Evolutionary conservation across 1,140 invertebrate species (phyloP).

Genomic region (Chironomus striatipennis): DNA sequence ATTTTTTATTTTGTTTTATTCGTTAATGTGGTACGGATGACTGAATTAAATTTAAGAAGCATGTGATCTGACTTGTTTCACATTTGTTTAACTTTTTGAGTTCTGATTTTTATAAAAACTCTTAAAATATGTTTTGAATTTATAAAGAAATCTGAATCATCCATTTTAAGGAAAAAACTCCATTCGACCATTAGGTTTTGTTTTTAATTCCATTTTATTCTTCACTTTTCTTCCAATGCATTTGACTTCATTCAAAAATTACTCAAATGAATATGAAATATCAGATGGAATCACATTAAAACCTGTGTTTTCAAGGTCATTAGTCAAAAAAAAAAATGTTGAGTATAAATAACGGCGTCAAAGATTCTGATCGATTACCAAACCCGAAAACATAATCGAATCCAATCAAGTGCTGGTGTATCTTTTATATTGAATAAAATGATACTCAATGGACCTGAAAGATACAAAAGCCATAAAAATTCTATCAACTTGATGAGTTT

Average conservation of each 20-base stretch:
- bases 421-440: background rate
- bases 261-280: background rate
- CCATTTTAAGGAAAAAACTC: background rate
- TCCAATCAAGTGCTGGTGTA: background rate
- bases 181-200: background rate
- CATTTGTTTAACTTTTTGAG: no score
- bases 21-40: no score
- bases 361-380: background rate
- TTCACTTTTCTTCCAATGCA: background rate
- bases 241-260: background rate
- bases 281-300: background rate
- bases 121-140: no score
- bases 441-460: background rate
- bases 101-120: no score
- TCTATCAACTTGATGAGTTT: background rate
- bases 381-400: background rate
- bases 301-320: no score
- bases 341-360: background rate
- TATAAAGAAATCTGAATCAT: no score
- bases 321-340: no score
- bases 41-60: no score
- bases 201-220: background rate
- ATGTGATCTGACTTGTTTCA: no score
- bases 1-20: no score
- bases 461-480: constrained; percentile 5